Percentiles rank a stretch among this genome's conserved stretches.
These are phyloP conservation scores for Ardeotis arabs DNA, from an alignment of 2,113 vertebrate genomes.

Conservation along the genomic window DNA sequence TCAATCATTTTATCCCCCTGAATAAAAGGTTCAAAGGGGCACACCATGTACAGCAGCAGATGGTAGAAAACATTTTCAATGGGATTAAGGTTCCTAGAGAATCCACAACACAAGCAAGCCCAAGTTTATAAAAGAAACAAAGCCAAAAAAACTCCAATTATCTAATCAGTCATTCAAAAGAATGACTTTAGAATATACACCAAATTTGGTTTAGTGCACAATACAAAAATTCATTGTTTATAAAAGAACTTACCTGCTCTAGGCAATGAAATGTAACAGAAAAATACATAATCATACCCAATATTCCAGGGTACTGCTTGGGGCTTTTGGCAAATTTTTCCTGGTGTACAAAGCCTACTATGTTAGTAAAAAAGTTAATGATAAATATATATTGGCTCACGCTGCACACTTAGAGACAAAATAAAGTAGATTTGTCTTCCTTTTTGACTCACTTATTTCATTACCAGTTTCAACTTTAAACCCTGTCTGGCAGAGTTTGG, in stretches of 20 bases:
- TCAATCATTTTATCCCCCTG: not conserved
- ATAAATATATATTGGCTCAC: not conserved
- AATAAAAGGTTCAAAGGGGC: not conserved
- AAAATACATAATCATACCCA: not conserved
- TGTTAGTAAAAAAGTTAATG: not conserved
- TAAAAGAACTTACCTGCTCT: not conserved
- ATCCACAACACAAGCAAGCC: not conserved
- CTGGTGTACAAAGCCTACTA: not conserved
- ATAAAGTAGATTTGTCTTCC: not conserved
- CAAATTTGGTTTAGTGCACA: not conserved
- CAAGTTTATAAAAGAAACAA: not conserved
- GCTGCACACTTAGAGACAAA: not conserved
- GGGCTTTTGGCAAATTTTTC: not conserved
- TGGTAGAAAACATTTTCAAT: not conserved
- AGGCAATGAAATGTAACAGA: not conserved
- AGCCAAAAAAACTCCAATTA: not conserved
- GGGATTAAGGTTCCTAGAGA: not conserved
- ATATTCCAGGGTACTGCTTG: not conserved
- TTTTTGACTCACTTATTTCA: not conserved
- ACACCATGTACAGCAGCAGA: not conserved
- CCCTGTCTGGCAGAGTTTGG: not conserved
- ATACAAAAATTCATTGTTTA: not conserved
- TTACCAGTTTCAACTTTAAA: not conserved
- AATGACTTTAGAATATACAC: not conserved
- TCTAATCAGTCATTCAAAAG: not conserved